Evolutionary conservation across 2,797 vertebrate genomes (phyloP).

Genomic region (Urophycis tenuis): DNA sequence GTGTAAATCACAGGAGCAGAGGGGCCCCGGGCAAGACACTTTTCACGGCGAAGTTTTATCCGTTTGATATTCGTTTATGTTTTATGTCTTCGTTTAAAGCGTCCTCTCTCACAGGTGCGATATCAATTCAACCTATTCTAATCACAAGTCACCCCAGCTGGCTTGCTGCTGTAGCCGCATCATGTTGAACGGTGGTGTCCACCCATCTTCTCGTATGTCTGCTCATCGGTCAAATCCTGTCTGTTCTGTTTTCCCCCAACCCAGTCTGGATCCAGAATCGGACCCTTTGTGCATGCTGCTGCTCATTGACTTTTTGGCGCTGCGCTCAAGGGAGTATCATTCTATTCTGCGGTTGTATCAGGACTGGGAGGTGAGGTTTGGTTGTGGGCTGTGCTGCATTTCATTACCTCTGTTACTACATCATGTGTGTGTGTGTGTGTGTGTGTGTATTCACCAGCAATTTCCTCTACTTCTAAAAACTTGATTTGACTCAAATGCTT

Average conservation of each 20-base stretch:
- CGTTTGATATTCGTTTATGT: neutral
- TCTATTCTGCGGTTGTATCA: slow-evolving; percentile 82
- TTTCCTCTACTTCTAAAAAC: too few species aligned
- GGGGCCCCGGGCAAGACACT: neutral
- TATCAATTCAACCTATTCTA: too few species aligned
- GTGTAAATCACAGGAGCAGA: slow-evolving; percentile 21
- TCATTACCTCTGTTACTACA: neutral
- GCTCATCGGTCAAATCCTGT: neutral
- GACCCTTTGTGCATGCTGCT: slow-evolving; percentile 93
- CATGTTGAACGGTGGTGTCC: neutral
- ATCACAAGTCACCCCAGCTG: too few species aligned
- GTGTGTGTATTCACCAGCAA: neutral
- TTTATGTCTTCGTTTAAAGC: neutral
- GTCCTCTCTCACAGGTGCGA: neutral
- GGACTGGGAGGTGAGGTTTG: slow-evolving; percentile 88
- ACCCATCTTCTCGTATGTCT: neutral
- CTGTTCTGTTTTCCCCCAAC: slow-evolving; percentile 9
- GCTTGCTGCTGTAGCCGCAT: neutral
- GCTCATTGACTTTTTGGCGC: slow-evolving; percentile 83
- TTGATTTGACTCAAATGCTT: too few species aligned
- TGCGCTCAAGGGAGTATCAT: slow-evolving; percentile 82
- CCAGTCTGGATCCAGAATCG: slow-evolving; percentile 88
- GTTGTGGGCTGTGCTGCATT: neutral
- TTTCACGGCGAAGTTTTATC: neutral
- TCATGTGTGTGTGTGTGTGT: neutral